Evolutionary conservation across 2,888 invertebrate species (phyloP).

Genomic region (Melanotus villosus): DNA sequence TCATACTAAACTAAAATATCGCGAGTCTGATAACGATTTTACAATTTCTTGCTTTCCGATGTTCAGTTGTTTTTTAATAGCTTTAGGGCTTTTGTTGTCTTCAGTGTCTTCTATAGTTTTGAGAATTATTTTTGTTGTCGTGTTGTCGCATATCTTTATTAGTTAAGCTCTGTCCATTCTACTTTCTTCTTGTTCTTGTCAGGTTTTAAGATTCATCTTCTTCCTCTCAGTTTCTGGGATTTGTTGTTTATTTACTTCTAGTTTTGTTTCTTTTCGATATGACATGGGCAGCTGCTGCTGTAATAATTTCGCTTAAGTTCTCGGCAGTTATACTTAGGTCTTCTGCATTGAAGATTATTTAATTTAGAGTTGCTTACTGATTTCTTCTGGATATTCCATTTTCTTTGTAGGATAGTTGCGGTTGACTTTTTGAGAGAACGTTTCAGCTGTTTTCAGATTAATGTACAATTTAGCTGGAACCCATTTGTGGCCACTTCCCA

Average conservation of each 20-base stretch:
- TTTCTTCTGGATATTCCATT: background rate
- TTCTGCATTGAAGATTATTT: background rate
- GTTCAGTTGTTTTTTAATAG: slow-evolving; percentile 1
- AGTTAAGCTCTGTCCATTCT: background rate
- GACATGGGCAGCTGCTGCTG: background rate
- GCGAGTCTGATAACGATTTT: too few species aligned
- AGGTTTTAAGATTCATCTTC: background rate
- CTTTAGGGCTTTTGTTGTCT: background rate
- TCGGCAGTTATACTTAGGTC: background rate
- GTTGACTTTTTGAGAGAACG: background rate
- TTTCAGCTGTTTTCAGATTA: too few species aligned
- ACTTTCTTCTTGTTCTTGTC: slow-evolving; percentile 1
- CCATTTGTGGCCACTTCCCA: too few species aligned
- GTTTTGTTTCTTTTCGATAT: slow-evolving; percentile 6
- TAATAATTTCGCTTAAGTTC: slow-evolving; percentile 1
- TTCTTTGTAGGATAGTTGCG: too few species aligned
- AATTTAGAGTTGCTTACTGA: background rate
- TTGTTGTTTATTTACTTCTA: background rate
- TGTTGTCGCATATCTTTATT: background rate
- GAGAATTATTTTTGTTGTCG: background rate
- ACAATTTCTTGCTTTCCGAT: background rate
- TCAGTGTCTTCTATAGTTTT: background rate
- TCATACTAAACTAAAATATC: too few species aligned
- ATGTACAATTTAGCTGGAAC: too few species aligned
- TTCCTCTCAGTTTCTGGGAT: background rate